Evolutionary conservation across 2,113 vertebrate species (phyloP).

Genomic region (Trinectes maculatus): DNA sequence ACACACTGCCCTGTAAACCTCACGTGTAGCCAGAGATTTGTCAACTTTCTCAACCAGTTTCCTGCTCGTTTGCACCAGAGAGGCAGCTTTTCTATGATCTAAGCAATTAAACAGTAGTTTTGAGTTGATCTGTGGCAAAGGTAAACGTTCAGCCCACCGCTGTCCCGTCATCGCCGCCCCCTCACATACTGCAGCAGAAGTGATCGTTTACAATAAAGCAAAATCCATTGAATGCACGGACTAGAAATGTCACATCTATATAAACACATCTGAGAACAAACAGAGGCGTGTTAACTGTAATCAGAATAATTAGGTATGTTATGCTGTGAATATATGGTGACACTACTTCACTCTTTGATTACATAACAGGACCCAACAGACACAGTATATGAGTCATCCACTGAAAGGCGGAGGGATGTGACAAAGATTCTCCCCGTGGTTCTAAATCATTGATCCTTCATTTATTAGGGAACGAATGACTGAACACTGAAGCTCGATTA

Average conservation of each 20-base stretch:
- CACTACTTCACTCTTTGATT: neutral
- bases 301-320: no score
- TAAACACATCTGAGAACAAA: no score
- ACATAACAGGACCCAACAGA: neutral
- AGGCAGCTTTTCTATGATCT: no score
- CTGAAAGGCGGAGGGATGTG: neutral
- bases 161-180: no score
- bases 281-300: no score
- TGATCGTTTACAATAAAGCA: no score
- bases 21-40: neutral
- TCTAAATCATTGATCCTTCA: neutral
- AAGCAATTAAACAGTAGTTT: no score
- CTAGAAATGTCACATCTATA: no score
- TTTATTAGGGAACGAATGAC: neutral
- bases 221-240: no score
- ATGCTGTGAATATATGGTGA: neutral
- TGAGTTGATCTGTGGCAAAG: no score
- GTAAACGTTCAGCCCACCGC: no score
- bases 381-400: constrained; percentile 17
- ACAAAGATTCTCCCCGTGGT: neutral
- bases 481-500: neutral
- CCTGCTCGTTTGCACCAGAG: neutral
- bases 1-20: neutral
- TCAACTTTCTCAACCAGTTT: neutral
- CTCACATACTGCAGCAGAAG: no score